Percentiles rank a stretch among this genome's conserved stretches.
Conservation (phyloP, 2,113 vertebrate genomes). For the Misgurnus anguillicaudatus region DNA sequence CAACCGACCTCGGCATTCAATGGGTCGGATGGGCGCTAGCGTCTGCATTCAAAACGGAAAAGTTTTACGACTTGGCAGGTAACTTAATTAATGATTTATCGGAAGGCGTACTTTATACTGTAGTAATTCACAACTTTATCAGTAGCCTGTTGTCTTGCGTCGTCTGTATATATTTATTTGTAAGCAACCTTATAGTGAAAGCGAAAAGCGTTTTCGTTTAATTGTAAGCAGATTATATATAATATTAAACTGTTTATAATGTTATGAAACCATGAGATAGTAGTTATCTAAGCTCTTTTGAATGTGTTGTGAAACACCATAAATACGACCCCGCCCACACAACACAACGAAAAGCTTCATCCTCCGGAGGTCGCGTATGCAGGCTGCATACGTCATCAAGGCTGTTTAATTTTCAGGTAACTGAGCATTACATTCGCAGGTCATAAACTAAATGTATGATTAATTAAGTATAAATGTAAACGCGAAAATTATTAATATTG, state of each 20-base stretch:
- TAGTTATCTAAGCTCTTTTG: conserved; percentile 54
- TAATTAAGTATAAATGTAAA: too few relatives aligned
- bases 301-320: conserved; percentile 63
- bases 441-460: too few relatives aligned
- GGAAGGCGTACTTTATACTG: not conserved
- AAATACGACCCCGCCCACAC: conserved; percentile 48
- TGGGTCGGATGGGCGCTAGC: conserved; percentile 75
- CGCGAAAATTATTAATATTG: too few relatives aligned
- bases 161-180: not conserved
- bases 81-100: conserved; percentile 48
- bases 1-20: conserved; percentile 69
- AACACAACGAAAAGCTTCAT: too few relatives aligned
- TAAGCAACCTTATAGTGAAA: not conserved
- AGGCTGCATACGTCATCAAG: too few relatives aligned
- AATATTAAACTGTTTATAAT: not conserved
- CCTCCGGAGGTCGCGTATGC: too few relatives aligned
- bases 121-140: not conserved
- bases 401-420: too few relatives aligned
- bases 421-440: too few relatives aligned
- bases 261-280: conserved; percentile 51
- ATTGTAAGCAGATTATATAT: too few relatives aligned
- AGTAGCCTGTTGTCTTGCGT: not conserved
- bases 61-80: conserved; percentile 81
- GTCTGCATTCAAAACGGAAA: conserved; percentile 72
- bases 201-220: too few relatives aligned